Percentiles rank a stretch among this genome's conserved stretches.
Evolutionary conservation across 2,888 invertebrate genomes (phyloP).

Genomic region (Cremastinae sp.): DNA sequence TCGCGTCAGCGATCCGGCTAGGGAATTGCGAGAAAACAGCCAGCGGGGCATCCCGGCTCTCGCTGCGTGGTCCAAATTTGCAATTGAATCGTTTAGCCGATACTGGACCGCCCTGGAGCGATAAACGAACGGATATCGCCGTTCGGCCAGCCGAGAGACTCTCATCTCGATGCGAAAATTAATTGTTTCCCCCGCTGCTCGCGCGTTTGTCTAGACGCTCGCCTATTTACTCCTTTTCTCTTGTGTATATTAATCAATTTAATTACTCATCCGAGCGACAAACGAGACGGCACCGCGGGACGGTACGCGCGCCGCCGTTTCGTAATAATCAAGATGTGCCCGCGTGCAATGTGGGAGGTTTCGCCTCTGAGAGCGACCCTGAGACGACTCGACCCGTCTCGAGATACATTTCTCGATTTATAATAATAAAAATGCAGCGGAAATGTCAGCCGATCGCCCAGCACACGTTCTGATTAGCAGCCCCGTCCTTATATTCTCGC

Average conservation of each 20-base stretch:
- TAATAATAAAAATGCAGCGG: too few relatives aligned
- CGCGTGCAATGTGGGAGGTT: constrained; percentile 77
- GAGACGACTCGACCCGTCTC: constrained; percentile 76
- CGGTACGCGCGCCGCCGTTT: background rate
- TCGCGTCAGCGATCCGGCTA: constrained; percentile 51
- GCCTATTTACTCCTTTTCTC: constrained; percentile 44
- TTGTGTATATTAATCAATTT: constrained; percentile 58
- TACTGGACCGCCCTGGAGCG: constrained; percentile 30
- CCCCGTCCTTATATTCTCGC: background rate
- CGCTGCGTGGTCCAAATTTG: constrained; percentile 46
- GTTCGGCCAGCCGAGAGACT: constrained; percentile 1
- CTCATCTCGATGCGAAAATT: constrained; percentile 40
- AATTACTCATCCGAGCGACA: constrained; percentile 23
- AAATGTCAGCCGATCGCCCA: constrained; percentile 24
- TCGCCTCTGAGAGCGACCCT: constrained; percentile 76
- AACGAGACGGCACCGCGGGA: constrained; percentile 4
- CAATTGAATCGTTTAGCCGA: constrained; percentile 59
- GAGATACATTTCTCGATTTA: too few relatives aligned
- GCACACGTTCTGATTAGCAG: constrained; percentile 13
- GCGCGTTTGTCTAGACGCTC: constrained; percentile 55
- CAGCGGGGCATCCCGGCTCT: constrained; percentile 46
- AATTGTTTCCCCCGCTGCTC: constrained; percentile 45
- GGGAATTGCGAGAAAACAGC: constrained; percentile 44
- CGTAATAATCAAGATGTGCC: constrained; percentile 60
- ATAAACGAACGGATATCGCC: constrained; percentile 2